These are phyloP conservation scores for Trichogramma dendrolimi DNA, from an alignment of 2,888 invertebrate genomes.

Conservation along the genomic window DNA sequence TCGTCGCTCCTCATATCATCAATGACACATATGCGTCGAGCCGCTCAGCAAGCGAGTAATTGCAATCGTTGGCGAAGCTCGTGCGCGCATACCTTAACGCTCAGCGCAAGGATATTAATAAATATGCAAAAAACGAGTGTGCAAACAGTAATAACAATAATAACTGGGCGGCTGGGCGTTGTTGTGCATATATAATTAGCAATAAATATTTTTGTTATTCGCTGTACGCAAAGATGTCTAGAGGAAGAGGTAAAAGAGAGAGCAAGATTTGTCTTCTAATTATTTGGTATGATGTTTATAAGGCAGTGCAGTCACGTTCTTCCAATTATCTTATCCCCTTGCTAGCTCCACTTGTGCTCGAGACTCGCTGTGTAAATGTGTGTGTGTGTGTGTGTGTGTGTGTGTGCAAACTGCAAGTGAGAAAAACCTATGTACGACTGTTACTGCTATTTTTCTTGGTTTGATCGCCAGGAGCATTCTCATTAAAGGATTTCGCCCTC, in stretches of 20 bases:
- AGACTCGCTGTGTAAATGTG: too few species aligned
- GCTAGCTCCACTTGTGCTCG: too few species aligned
- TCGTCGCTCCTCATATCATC: too few species aligned
- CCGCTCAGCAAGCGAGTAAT: neutral
- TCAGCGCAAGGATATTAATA: neutral
- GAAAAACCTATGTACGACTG: too few species aligned
- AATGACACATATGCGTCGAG: neutral
- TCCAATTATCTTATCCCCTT: slow-evolving; percentile 20
- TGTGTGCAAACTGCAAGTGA: too few species aligned
- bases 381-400: too few species aligned
- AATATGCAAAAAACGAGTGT: too few species aligned
- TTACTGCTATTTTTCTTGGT: too few species aligned
- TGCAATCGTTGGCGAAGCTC: neutral
- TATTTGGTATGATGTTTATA: neutral
- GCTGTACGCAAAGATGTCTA: neutral
- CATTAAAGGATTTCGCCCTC: too few species aligned
- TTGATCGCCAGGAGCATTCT: too few species aligned
- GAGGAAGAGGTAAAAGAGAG: neutral
- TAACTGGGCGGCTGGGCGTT: too few species aligned
- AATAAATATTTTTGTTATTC: slow-evolving; percentile 18
- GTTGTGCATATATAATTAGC: slow-evolving; percentile 5
- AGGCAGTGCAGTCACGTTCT: neutral
- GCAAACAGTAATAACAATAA: neutral
- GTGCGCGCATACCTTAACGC: neutral
- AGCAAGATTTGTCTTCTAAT: slow-evolving; percentile 15